A percentile compares a stretch with the other conserved stretches of the same genome.
phyloP scores from a whole-genome alignment of 2,113 vertebrate genomes.

The Chauna torquata region DNA sequence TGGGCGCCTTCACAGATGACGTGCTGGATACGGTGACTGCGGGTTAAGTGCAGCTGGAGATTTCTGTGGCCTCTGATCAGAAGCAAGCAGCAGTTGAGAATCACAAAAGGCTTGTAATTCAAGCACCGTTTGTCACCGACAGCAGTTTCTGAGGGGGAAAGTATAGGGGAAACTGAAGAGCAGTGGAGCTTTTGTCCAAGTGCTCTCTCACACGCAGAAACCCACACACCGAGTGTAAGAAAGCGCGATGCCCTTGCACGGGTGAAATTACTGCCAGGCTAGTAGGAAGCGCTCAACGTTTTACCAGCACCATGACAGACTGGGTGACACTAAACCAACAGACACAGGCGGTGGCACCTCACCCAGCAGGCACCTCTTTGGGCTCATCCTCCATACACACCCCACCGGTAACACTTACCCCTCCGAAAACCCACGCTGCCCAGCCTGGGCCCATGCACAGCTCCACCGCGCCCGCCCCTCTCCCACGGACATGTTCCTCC shows the following conservation, averaged over 20 bases:
- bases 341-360: background rate
- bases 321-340: background rate
- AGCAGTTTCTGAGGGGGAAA: background rate
- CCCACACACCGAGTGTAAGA: background rate
- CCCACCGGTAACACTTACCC: background rate
- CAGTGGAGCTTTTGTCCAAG: background rate
- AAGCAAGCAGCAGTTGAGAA: background rate
- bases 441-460: background rate
- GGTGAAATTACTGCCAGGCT: background rate
- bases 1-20: slow-evolving; percentile 40
- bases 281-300: fast-evolving
- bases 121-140: background rate
- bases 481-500: background rate
- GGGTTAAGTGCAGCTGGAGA: slow-evolving; percentile 51
- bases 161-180: background rate
- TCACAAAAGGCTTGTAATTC: slow-evolving; percentile 42
- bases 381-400: background rate
- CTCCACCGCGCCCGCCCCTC: background rate
- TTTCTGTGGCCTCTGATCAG: slow-evolving; percentile 45
- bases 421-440: background rate
- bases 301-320: background rate
- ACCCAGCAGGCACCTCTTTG: too few species aligned
- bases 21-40: background rate
- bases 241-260: background rate
- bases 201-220: background rate